Base-by-base conservation (phyloP, 2,113 vertebrate genomes). In the Aramus guarauna region DNA sequence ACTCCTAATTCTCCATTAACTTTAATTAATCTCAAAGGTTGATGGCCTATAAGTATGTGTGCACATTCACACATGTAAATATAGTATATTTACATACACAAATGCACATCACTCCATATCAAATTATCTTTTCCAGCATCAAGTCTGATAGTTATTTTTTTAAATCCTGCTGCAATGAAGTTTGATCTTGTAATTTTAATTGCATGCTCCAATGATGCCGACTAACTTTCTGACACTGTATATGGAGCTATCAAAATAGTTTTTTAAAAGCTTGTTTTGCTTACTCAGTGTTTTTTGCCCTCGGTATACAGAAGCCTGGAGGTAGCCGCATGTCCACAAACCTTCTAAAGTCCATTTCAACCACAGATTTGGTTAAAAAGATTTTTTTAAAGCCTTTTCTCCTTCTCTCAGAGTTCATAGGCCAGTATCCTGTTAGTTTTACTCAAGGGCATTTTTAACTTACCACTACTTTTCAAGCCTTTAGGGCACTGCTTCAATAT, bases 151-250 rank as follows among this genome's bases (percentile, higher is more conserved):
- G 26, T 36, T 56, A 47, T 15, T 78, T 92, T 88, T 88, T 41
- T 1, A 27, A 88, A 79, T 3, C 15, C 19, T 30, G 11, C 34
- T 80, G 30, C 53, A 90, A 55, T 79, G 27, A 90, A 8, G 41
- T 85, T 94, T 77, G 50, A 55, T 78, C 75, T 93, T 81, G 30
- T 86, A 6, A 37, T 91, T 96, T 92, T 95, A 94, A 94, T 78
- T 92, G 88, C 32, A 75, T 90, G 62, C 32, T 94, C 19, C 48
- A 68, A 41, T 88, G 82, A 96, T 58, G 69, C 56, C 67, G 78
- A 80, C 50, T 76, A 96, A 67, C 63, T 83, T 94, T 92, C 45
- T 77, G 55, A 79, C 8, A 17, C 30, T 45, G 36, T 52, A 15
- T 53, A 41, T 45, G 39, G 74, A 86, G 20, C 9, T 67, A 85